These are phyloP conservation scores for Drosophila parthenogenetica DNA, from an alignment of 2,888 invertebrate genomes.

Conservation along the genomic window DNA sequence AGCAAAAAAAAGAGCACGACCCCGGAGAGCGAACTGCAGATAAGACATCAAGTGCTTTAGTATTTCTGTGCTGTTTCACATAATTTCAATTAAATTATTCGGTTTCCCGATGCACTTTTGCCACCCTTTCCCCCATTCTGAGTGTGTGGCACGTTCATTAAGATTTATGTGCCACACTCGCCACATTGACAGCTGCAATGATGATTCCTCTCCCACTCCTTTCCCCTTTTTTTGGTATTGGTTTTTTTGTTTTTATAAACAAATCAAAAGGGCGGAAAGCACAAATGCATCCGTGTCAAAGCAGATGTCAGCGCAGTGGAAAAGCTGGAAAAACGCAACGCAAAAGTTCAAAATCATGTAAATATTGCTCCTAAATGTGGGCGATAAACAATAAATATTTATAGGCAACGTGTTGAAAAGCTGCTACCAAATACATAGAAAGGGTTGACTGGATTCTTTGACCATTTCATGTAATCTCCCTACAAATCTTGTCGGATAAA, in stretches of 20 bases:
- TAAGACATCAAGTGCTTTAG: slow-evolving; percentile 28
- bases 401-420: slow-evolving; percentile 31
- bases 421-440: not conserved
- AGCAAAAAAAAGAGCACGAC: slow-evolving; percentile 38
- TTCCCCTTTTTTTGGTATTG: slow-evolving; percentile 1
- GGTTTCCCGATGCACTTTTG: slow-evolving; percentile 4
- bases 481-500: slow-evolving; percentile 44
- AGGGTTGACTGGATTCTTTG: slow-evolving; percentile 13
- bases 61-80: slow-evolving; percentile 14
- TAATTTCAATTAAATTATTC: slow-evolving; percentile 19
- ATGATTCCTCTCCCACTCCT: not conserved
- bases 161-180: slow-evolving; percentile 51
- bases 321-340: slow-evolving; percentile 6
- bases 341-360: slow-evolving; percentile 45
- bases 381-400: slow-evolving; percentile 68
- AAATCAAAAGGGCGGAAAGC: slow-evolving; percentile 14
- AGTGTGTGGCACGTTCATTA: slow-evolving; percentile 42
- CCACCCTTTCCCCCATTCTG: not conserved
- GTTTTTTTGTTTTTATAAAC: slow-evolving; percentile 26
- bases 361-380: slow-evolving; percentile 60
- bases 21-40: slow-evolving; percentile 26
- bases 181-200: slow-evolving; percentile 6
- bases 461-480: slow-evolving; percentile 6
- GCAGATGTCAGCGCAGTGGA: slow-evolving; percentile 14
- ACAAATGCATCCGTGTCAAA: slow-evolving; percentile 5